Evolutionary conservation across 2,888 invertebrate species (phyloP).

Genomic region (Fissipunctia ypsillon): DNA sequence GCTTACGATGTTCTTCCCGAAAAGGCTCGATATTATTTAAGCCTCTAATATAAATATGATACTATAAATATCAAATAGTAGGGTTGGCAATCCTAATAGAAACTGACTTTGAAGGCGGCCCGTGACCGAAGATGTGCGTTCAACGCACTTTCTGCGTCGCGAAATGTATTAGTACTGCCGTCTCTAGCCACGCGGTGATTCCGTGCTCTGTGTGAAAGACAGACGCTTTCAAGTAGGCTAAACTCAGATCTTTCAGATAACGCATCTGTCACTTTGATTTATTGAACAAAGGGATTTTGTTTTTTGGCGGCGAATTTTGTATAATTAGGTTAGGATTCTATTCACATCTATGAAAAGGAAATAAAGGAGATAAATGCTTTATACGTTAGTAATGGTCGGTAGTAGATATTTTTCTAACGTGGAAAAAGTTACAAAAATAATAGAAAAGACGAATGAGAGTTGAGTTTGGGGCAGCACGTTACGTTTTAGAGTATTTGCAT

Average conservation of each 20-base stretch:
- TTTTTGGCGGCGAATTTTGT: constrained; percentile 37
- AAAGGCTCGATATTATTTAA: no score
- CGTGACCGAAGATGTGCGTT: background rate
- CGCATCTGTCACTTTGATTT: constrained; percentile 50
- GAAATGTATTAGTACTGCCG: background rate
- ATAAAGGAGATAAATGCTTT: constrained; percentile 20
- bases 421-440: background rate
- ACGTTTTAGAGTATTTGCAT: background rate
- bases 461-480: background rate
- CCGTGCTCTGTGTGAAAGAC: constrained; percentile 16
- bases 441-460: background rate
- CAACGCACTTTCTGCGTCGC: background rate
- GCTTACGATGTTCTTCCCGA: no score
- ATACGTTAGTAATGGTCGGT: background rate
- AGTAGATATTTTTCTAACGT: background rate
- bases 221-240: constrained; percentile 47
- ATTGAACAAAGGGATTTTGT: constrained; percentile 49
- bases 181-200: background rate
- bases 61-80: no score
- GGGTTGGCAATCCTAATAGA: no score
- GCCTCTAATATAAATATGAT: no score
- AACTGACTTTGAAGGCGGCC: background rate
- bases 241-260: constrained; percentile 48
- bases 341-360: constrained; percentile 14
- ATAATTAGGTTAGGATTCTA: constrained; percentile 45